phyloP scores from a whole-genome alignment of 2,888 invertebrate genomes.

The Acrocera orbiculus region DNA sequence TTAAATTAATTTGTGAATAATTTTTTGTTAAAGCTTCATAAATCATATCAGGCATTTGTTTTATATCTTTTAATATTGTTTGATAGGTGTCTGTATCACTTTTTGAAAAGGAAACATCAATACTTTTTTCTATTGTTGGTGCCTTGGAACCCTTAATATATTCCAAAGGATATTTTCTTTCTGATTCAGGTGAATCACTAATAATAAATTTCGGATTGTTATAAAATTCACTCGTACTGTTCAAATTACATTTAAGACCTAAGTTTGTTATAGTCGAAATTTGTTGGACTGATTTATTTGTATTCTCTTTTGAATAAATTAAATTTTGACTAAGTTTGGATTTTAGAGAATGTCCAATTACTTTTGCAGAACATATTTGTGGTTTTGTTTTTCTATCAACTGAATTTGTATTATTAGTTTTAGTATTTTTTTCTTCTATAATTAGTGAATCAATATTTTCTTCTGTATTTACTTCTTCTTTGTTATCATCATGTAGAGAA shows the following conservation, averaged over 20 bases:
- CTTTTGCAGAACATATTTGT: too few species aligned
- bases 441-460: conserved; percentile 18
- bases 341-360: too few species aligned
- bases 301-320: too few species aligned
- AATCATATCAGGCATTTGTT: conserved; percentile 42
- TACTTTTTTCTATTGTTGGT: conserved; percentile 20
- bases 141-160: too few species aligned
- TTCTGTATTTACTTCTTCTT: not conserved
- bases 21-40: conserved; percentile 43
- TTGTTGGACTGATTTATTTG: too few species aligned
- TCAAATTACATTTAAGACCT: too few species aligned
- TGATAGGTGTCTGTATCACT: conserved; percentile 20
- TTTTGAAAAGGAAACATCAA: conserved; percentile 21
- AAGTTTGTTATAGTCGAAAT: too few species aligned
- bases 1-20: conserved; percentile 16
- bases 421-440: conserved; percentile 18
- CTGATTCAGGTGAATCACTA: conserved; percentile 22
- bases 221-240: conserved; percentile 25
- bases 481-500: conserved; percentile 28
- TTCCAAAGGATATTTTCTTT: too few species aligned
- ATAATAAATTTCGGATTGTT: conserved; percentile 30
- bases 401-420: not conserved
- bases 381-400: not conserved
- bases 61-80: conserved; percentile 25
- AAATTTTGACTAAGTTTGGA: too few species aligned